Conservation (phyloP, 1,140 invertebrate species). For the Dysdera silvatica region DNA sequence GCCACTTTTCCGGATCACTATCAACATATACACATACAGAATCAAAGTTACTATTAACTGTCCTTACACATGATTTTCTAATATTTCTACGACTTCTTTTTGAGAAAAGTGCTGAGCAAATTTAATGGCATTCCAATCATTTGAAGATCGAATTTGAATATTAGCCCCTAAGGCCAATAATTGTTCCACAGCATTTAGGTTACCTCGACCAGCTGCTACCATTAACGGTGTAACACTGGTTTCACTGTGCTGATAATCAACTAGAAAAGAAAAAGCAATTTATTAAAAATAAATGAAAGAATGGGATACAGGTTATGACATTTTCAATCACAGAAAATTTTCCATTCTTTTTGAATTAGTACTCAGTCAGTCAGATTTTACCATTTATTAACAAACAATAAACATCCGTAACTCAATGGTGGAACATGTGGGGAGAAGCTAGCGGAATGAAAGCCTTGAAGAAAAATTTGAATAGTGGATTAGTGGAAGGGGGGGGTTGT, state of each 20-base stretch:
- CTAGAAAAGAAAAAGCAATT: slow-evolving; percentile 24
- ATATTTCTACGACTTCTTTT: slow-evolving; percentile 50
- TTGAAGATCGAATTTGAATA: slow-evolving; percentile 55
- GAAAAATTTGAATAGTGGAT: too few relatives aligned
- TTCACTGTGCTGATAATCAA: slow-evolving; percentile 54
- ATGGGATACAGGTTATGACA: background rate
- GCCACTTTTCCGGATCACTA: too few relatives aligned
- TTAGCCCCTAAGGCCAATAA: slow-evolving; percentile 63
- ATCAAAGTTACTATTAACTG: background rate
- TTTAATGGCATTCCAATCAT: slow-evolving; percentile 63
- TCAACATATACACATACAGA: too few relatives aligned
- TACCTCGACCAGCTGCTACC: slow-evolving; percentile 62
- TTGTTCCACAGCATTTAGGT: slow-evolving; percentile 55
- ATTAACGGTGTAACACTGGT: slow-evolving; percentile 65
- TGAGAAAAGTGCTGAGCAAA: slow-evolving; percentile 59
- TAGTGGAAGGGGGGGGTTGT: too few relatives aligned
- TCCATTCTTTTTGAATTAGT: too few relatives aligned
- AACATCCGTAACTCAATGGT: too few relatives aligned
- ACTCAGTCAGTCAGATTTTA: too few relatives aligned
- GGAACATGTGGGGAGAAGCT: too few relatives aligned
- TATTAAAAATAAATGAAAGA: background rate
- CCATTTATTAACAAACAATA: too few relatives aligned
- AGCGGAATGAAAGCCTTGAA: too few relatives aligned
- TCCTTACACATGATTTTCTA: slow-evolving; percentile 33
- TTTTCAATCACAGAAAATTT: background rate